These are phyloP conservation scores for Caenorhabditis virilis DNA, from an alignment of 2,888 invertebrate genomes.

Conservation along the genomic window DNA sequence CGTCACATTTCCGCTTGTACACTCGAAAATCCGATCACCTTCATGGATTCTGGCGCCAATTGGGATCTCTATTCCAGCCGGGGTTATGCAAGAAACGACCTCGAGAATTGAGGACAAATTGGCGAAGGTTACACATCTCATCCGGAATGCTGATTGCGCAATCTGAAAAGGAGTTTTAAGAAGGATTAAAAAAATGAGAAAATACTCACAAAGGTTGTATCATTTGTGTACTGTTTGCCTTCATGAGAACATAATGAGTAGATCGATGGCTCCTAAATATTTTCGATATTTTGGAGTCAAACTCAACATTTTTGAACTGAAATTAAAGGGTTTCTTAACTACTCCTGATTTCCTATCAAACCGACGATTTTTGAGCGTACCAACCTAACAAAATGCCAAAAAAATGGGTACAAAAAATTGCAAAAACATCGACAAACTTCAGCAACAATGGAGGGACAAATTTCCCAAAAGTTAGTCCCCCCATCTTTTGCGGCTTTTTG, in stretches of 20 bases:
- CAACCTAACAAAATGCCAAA: too few species aligned
- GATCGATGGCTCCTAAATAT: neutral
- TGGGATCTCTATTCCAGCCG: conserved; percentile 29
- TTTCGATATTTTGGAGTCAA: neutral
- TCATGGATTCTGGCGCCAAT: conserved; percentile 25
- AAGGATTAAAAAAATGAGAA: neutral
- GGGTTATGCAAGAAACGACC: conserved; percentile 47
- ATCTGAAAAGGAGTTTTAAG: conserved; percentile 28
- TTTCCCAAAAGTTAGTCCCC: too few species aligned
- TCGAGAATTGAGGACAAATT: conserved; percentile 48
- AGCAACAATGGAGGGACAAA: too few species aligned
- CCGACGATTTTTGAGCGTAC: too few species aligned
- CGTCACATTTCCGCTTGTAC: conserved; percentile 21
- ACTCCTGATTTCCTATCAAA: too few species aligned
- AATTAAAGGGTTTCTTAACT: too few species aligned
- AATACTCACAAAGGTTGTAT: conserved; percentile 24
- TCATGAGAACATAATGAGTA: conserved; percentile 13
- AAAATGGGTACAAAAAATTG: conserved; percentile 7
- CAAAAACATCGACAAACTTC: too few species aligned
- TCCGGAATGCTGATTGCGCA: conserved; percentile 45
- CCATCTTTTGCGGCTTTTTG: too few species aligned
- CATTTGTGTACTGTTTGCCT: conserved; percentile 25
- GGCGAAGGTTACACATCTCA: conserved; percentile 44
- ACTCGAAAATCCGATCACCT: conserved; percentile 23
- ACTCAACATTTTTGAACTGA: neutral